Conservation (phyloP, 2,113 vertebrate genomes). For the Oreocharis arfaki region DNA sequence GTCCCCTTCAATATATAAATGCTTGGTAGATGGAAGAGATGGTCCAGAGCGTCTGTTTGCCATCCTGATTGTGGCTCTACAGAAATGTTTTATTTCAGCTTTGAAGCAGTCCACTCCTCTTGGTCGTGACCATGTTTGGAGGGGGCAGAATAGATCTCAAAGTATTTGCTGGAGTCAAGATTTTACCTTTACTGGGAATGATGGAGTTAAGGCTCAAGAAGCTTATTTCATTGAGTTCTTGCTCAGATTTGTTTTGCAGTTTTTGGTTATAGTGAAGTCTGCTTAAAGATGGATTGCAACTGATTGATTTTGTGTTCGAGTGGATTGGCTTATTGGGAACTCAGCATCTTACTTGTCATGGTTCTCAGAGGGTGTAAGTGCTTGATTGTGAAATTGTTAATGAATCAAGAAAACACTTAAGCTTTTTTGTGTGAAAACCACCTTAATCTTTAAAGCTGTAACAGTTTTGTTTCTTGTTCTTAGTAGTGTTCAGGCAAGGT, state of each 20-base stretch:
- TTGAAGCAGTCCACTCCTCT: not conserved
- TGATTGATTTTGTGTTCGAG: not conserved
- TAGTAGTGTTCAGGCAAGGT: not conserved
- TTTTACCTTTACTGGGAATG: not conserved
- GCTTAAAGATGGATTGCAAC: not conserved
- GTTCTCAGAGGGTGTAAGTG: not conserved
- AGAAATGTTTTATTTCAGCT: not conserved
- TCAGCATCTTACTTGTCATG: not conserved
- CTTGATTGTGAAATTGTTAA: not conserved
- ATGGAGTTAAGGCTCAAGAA: not conserved
- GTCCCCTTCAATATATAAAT: not conserved
- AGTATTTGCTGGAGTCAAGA: not conserved
- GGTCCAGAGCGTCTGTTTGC: not conserved
- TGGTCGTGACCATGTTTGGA: not conserved
- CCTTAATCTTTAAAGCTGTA: not conserved
- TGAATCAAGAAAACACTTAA: not conserved
- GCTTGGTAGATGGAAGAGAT: not conserved
- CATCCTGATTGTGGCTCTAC: not conserved
- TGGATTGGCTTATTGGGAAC: not conserved
- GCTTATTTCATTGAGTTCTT: not conserved
- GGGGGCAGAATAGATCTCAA: not conserved
- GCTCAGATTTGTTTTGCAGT: not conserved
- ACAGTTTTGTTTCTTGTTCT: not conserved
- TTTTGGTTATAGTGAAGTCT: not conserved
- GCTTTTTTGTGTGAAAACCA: not conserved